These are phyloP conservation scores for Aurelia sp. DNA, from an alignment of 30 jellyfish, hydroid and myxozoan genomes.

Conservation along the genomic window DNA sequence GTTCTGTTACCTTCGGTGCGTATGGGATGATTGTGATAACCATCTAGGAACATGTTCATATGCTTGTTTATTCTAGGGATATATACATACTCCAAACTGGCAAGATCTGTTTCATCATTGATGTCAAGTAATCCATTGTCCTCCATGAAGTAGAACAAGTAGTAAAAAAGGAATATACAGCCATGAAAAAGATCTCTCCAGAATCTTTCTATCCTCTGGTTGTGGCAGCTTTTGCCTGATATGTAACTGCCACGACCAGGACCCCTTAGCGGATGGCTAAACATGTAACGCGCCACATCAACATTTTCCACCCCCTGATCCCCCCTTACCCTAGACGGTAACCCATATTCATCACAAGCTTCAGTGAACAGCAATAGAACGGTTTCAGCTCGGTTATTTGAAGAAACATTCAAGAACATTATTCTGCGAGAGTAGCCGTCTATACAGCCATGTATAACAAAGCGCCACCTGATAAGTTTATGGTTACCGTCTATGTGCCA, in stretches of 20 bases:
- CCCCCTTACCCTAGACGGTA: conserved; percentile 42
- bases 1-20: conserved; percentile 35
- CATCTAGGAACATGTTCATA: background rate
- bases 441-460: conserved; percentile 46
- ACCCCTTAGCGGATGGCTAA: conserved; percentile 36
- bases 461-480: conserved; percentile 30
- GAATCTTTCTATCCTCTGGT: too few species aligned
- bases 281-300: conserved; percentile 35
- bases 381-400: conserved; percentile 26
- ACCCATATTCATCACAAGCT: conserved; percentile 1
- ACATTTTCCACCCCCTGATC: too few species aligned
- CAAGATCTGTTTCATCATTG: conserved; percentile 5
- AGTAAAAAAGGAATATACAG: conserved; percentile 1
- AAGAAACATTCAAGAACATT: conserved; percentile 6
- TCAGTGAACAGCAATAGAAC: background rate
- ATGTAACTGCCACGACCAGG: conserved; percentile 53
- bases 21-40: conserved; percentile 33
- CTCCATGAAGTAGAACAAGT: background rate
- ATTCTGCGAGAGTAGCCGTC: conserved; percentile 31
- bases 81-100: background rate
- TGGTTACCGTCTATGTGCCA: conserved; percentile 57
- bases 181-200: conserved; percentile 35
- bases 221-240: too few species aligned
- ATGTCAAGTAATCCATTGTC: background rate
- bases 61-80: conserved; percentile 17